A percentile compares a stretch with the other conserved stretches of the same genome.
These are phyloP conservation scores for Colostygia pectinataria DNA, from an alignment of 2,888 invertebrate species.

Conservation along the genomic window DNA sequence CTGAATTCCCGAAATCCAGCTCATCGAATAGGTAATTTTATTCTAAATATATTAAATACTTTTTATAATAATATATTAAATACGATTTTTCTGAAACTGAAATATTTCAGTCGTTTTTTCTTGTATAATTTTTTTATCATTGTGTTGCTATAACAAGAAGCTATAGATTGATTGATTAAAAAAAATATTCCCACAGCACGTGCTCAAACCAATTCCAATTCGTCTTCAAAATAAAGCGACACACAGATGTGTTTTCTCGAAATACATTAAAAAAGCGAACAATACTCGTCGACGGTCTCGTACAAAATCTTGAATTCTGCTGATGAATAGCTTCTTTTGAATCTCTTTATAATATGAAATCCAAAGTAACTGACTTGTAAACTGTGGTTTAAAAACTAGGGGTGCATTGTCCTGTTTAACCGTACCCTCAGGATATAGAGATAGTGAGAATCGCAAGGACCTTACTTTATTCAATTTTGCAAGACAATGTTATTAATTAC, in stretches of 20 bases:
- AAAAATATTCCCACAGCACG: conserved; percentile 57
- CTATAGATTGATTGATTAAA: conserved; percentile 5
- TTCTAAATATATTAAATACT: too few species aligned
- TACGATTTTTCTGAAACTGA: too few species aligned
- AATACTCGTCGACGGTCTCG: conserved; percentile 38
- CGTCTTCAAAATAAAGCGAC: conserved; percentile 51
- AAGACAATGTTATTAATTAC: too few species aligned
- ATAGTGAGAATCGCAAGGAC: too few species aligned
- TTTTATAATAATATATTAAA: too few species aligned
- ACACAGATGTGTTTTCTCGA: conserved; percentile 63
- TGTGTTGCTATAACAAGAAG: too few species aligned
- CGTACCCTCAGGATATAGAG: neutral
- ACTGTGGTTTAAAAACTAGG: conserved; percentile 11
- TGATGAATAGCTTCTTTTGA: conserved; percentile 52
- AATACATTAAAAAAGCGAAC: conserved; percentile 49
- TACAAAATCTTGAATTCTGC: conserved; percentile 8
- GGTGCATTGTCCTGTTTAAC: conserved; percentile 3
- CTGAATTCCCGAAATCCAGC: too few species aligned
- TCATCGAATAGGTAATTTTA: too few species aligned
- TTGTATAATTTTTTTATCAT: too few species aligned
- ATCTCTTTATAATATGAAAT: conserved; percentile 30
- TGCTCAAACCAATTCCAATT: conserved; percentile 50
- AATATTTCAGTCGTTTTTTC: too few species aligned
- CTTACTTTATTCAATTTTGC: too few species aligned
- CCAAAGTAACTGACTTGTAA: conserved; percentile 4